Conservation (phyloP, 2,113 vertebrate species). For the Cyprinus carpio region DNA sequence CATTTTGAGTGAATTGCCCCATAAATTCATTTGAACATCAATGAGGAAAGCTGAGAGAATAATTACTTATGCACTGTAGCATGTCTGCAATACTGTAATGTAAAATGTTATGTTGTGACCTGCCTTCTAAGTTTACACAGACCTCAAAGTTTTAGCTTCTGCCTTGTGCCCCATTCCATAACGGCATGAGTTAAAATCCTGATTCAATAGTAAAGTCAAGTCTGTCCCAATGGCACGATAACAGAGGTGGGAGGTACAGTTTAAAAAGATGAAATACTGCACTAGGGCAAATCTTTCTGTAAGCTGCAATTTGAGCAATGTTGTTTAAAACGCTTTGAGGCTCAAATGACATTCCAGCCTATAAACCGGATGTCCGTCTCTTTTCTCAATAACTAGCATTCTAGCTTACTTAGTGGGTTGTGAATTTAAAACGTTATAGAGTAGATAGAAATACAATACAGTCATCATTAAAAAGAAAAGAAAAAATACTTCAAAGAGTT, state of each 20-base stretch:
- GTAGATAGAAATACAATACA: neutral
- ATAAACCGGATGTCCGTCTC: neutral
- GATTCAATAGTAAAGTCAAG: neutral
- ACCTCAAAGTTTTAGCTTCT: neutral
- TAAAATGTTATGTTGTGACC: neutral
- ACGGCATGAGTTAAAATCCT: slow-evolving; percentile 1
- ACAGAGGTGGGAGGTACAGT: neutral
- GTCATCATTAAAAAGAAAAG: neutral
- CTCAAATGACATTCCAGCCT: slow-evolving; percentile 7
- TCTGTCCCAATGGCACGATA: slow-evolving; percentile 9
- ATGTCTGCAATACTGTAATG: neutral
- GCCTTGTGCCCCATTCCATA: neutral
- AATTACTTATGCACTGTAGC: neutral
- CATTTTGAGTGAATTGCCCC: neutral
- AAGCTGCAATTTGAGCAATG: neutral
- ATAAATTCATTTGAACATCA: neutral
- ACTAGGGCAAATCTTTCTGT: neutral
- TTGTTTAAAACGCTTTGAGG: neutral
- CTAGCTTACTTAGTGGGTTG: neutral
- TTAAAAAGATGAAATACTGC: slow-evolving; percentile 14
- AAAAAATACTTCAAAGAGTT: neutral
- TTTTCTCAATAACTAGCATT: neutral
- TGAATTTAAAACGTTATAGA: neutral
- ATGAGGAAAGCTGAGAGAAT: neutral
- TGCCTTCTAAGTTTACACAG: neutral